Conservation (phyloP, 2,888 invertebrate genomes). For the Drosophila limbata region DNA sequence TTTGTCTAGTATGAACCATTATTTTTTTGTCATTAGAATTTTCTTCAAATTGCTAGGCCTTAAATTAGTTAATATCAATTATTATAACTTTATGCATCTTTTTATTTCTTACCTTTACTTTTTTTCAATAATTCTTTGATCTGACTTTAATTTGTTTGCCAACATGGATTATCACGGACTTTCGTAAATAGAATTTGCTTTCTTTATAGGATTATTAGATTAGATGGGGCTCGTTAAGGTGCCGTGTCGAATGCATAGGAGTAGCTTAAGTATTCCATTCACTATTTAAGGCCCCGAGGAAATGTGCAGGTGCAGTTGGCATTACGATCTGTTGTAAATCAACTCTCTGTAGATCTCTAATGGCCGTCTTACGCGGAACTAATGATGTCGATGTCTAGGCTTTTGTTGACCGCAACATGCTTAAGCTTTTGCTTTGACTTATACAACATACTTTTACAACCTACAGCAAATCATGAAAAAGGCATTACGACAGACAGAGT, state of each 20-base stretch:
- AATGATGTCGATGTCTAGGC: constrained; percentile 50
- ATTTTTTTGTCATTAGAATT: not conserved
- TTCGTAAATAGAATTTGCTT: constrained; percentile 17
- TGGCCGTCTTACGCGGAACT: constrained; percentile 65
- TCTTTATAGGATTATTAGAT: constrained; percentile 21
- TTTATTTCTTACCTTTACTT: no score
- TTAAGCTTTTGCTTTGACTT: constrained; percentile 38
- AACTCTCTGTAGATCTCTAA: constrained; percentile 20
- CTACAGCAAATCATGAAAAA: constrained; percentile 54
- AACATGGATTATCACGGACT: constrained; percentile 8
- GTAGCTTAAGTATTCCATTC: constrained; percentile 37
- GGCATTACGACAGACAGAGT: constrained; percentile 48
- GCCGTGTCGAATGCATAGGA: constrained; percentile 11
- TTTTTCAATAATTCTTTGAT: not conserved
- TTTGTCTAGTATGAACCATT: not conserved
- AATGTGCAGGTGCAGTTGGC: constrained; percentile 59
- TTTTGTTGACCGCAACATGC: constrained; percentile 56
- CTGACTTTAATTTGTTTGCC: constrained; percentile 6
- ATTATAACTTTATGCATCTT: no score
- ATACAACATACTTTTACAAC: constrained; percentile 72
- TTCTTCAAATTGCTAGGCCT: not conserved
- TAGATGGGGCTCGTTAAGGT: constrained; percentile 25
- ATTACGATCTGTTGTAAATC: constrained; percentile 38
- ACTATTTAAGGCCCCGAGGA: constrained; percentile 33
- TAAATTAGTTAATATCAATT: not conserved